phyloP scores from a whole-genome alignment of 1,140 invertebrate genomes.

The Cyphomyrmex costatus region DNA sequence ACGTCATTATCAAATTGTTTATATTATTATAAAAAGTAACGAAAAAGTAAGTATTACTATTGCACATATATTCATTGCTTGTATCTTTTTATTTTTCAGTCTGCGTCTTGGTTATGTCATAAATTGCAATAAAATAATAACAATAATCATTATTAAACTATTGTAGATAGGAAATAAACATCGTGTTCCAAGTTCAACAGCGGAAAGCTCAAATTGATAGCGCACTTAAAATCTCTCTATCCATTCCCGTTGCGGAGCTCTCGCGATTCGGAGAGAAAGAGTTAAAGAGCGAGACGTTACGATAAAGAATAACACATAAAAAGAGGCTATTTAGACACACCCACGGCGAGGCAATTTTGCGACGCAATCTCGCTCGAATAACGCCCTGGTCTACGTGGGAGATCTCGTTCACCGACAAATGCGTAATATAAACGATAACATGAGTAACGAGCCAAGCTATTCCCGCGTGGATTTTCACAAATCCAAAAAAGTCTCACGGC shows the following conservation, averaged over 20 bases:
- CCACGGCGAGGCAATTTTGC: slow-evolving; percentile 17
- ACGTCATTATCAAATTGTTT: no score
- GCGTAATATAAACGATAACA: slow-evolving; percentile 5
- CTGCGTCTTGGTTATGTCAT: no score
- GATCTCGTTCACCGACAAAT: neutral
- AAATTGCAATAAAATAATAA: no score
- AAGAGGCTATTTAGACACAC: slow-evolving; percentile 19
- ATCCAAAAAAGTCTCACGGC: neutral
- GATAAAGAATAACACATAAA: slow-evolving; percentile 11
- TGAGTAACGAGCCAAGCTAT: neutral
- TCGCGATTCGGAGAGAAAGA: neutral
- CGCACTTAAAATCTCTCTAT: neutral
- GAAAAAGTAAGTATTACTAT: no score
- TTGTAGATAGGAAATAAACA: neutral
- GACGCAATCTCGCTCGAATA: slow-evolving; percentile 22
- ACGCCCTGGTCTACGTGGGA: neutral
- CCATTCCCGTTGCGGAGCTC: neutral
- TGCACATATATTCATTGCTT: no score
- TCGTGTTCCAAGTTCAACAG: neutral
- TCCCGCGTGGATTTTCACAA: neutral
- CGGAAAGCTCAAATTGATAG: neutral
- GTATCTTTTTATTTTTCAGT: no score
- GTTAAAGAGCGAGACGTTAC: neutral
- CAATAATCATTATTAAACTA: no score
- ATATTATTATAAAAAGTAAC: no score